phyloP scores from a whole-genome alignment of 2,888 invertebrate genomes.

The Apomyelois bistriatella region DNA sequence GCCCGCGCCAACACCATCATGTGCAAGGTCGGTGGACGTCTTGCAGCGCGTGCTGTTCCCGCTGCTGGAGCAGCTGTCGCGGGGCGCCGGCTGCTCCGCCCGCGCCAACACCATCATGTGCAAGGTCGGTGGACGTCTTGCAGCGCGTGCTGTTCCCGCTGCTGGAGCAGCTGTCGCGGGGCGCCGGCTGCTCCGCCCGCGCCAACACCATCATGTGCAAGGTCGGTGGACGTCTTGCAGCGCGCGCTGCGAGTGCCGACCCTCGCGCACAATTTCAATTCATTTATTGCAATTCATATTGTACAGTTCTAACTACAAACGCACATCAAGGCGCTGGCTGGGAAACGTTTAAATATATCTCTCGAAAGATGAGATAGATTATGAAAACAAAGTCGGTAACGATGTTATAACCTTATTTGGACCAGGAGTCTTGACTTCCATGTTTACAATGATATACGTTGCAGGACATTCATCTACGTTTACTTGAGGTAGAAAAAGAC shows the following conservation, averaged over 20 bases:
- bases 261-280: slow-evolving; percentile 64
- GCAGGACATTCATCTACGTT: too few relatives aligned
- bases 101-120: slow-evolving; percentile 88
- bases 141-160: slow-evolving; percentile 96
- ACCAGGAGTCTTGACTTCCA: too few relatives aligned
- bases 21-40: slow-evolving; percentile 81
- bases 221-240: slow-evolving; percentile 94
- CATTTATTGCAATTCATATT: too few relatives aligned
- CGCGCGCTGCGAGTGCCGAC: slow-evolving; percentile 85
- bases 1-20: slow-evolving; percentile 85
- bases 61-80: slow-evolving; percentile 82
- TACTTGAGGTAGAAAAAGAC: too few relatives aligned
- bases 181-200: slow-evolving; percentile 70
- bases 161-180: slow-evolving; percentile 80
- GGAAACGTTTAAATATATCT: too few relatives aligned
- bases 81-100: slow-evolving; percentile 75
- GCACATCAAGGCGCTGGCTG: too few relatives aligned
- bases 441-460: too few relatives aligned
- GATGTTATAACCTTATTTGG: too few relatives aligned
- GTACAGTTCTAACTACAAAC: too few relatives aligned
- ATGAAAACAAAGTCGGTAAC: too few relatives aligned
- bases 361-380: too few relatives aligned
- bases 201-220: slow-evolving; percentile 89
- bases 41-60: slow-evolving; percentile 97
- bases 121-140: slow-evolving; percentile 92